Evolutionary conservation across 2,113 vertebrate species (phyloP).

Genomic region (Cynoglossus semilaevis): DNA sequence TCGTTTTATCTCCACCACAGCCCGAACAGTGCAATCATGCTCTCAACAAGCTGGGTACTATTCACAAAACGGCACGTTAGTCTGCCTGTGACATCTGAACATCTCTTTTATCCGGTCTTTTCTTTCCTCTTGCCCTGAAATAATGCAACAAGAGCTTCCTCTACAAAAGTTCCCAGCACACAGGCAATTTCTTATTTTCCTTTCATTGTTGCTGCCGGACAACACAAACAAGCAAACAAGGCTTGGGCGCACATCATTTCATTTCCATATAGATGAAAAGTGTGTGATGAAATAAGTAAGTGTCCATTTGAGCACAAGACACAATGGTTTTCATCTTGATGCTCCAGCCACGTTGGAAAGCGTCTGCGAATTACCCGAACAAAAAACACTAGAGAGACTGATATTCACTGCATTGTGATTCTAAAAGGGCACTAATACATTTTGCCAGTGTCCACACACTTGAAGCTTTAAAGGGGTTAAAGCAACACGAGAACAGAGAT

Average conservation of each 20-base stretch:
- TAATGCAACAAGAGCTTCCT: slow-evolving; percentile 49
- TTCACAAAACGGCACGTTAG: slow-evolving; percentile 52
- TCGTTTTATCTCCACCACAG: slow-evolving; percentile 16
- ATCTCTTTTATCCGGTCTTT: slow-evolving; percentile 43
- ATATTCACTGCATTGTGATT: slow-evolving; percentile 66
- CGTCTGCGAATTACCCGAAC: slow-evolving; percentile 69
- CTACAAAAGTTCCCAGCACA: slow-evolving; percentile 56
- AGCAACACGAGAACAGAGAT: slow-evolving; percentile 55
- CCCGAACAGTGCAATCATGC: slow-evolving; percentile 33
- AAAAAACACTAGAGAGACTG: slow-evolving; percentile 72
- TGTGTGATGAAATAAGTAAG: slow-evolving; percentile 69
- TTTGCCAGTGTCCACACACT: slow-evolving; percentile 68
- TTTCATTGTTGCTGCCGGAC: slow-evolving; percentile 62
- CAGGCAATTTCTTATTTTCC: slow-evolving; percentile 64
- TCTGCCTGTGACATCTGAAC: slow-evolving; percentile 44
- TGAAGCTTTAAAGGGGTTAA: slow-evolving; percentile 71
- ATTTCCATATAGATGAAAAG: slow-evolving; percentile 80
- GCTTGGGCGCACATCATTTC: slow-evolving; percentile 59
- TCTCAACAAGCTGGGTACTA: slow-evolving; percentile 20
- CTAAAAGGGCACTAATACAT: slow-evolving; percentile 71
- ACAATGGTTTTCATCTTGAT: slow-evolving; percentile 73
- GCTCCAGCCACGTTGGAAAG: slow-evolving; percentile 66
- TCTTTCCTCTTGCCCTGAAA: slow-evolving; percentile 47
- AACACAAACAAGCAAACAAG: slow-evolving; percentile 72
- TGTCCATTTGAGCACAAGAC: slow-evolving; percentile 71